Conservation (phyloP, 2,113 vertebrate genomes). For the Archocentrus centrarchus region DNA sequence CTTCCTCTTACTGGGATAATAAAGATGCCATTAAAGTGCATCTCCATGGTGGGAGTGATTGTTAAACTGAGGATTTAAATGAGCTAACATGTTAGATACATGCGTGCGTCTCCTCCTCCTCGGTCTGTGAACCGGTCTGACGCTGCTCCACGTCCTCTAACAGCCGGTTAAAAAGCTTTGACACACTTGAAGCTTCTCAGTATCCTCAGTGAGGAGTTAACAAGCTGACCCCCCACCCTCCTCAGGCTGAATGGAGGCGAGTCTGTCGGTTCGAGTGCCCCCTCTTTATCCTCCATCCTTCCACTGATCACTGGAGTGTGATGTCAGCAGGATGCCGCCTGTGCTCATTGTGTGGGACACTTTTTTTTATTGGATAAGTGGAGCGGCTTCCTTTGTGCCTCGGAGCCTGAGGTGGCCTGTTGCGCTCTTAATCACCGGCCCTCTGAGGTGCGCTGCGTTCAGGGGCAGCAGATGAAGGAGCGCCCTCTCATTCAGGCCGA, state of each 20-base stretch:
- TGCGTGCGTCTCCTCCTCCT: neutral
- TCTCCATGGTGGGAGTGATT: neutral
- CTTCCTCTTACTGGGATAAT: neutral
- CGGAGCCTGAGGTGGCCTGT: conserved; percentile 77
- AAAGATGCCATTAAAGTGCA: neutral
- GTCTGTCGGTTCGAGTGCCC: conserved; percentile 45
- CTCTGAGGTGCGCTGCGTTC: conserved; percentile 73
- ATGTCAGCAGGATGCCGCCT: conserved; percentile 66
- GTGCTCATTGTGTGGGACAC: conserved; percentile 59
- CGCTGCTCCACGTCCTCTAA: neutral
- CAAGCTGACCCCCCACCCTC: conserved; percentile 40
- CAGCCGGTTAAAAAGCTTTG: neutral
- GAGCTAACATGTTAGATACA: neutral
- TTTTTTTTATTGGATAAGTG: conserved; percentile 82
- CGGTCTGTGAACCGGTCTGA: neutral
- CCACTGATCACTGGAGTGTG: conserved; percentile 73
- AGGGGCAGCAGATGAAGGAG: conserved; percentile 71
- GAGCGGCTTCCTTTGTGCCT: conserved; percentile 80
- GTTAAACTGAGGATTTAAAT: conserved; percentile 7
- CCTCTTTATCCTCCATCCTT: conserved; percentile 40
- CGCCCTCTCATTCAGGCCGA: conserved; percentile 69
- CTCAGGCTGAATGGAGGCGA: conserved; percentile 20
- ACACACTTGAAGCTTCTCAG: conserved; percentile 42
- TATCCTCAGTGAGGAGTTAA: conserved; percentile 61
- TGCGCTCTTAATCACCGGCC: conserved; percentile 78